Conservation (phyloP, 2,113 vertebrate species). For the Psettodes erumei region DNA sequence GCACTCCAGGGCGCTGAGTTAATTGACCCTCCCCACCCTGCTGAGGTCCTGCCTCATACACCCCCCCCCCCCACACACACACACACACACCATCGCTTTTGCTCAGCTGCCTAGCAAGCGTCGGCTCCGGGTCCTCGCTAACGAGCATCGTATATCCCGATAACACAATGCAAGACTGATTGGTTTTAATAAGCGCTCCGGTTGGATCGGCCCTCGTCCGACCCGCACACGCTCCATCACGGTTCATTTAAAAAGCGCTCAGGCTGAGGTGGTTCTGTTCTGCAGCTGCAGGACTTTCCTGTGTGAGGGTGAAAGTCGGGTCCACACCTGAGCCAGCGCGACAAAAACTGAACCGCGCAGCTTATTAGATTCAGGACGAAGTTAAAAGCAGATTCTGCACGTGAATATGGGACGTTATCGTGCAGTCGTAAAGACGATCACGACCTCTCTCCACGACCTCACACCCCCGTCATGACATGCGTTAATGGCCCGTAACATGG, state of each 20-base stretch:
- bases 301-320: too few relatives aligned
- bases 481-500: slow-evolving; percentile 16
- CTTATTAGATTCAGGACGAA: not conserved
- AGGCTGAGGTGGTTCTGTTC: not conserved
- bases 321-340: too few relatives aligned
- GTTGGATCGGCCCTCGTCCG: not conserved
- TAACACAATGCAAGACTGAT: not conserved
- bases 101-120: slow-evolving; percentile 45
- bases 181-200: slow-evolving; percentile 42
- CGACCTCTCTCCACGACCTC: not conserved
- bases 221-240: too few relatives aligned
- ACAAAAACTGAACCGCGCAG: slow-evolving; percentile 24
- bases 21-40: slow-evolving; percentile 38
- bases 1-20: slow-evolving; percentile 43
- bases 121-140: slow-evolving; percentile 22
- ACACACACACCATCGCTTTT: too few relatives aligned
- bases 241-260: too few relatives aligned
- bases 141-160: slow-evolving; percentile 44
- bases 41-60: not conserved
- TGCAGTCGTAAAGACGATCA: not conserved
- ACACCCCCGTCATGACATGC: slow-evolving; percentile 27
- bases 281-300: not conserved
- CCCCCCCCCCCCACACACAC: slow-evolving; percentile 16
- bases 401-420: not conserved
- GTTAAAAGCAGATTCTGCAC: not conserved